These are phyloP conservation scores for Orchesella flavescens DNA, from an alignment of 2,888 invertebrate genomes.

Conservation along the genomic window DNA sequence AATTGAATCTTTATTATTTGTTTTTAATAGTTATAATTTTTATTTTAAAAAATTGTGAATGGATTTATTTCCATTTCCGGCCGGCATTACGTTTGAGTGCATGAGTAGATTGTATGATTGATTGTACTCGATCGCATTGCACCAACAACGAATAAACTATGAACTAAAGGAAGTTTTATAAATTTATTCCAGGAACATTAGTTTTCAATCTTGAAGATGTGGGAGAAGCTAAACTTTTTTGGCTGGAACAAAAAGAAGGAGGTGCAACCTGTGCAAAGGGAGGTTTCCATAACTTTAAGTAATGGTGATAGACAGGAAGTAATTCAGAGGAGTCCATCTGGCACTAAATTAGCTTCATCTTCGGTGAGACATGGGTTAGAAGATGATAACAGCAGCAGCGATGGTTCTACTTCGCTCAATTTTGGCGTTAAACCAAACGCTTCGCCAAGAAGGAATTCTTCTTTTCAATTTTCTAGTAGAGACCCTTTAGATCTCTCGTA, in stretches of 20 bases:
- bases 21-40: no score
- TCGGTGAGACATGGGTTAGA: constrained; percentile 5
- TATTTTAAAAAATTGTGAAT: no score
- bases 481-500: constrained; percentile 66
- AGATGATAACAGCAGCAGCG: constrained; percentile 35
- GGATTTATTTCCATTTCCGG: no score
- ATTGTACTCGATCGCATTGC: no score
- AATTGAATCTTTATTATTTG: no score
- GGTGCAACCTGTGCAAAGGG: constrained; percentile 55
- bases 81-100: no score
- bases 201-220: constrained; percentile 50
- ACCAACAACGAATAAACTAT: no score
- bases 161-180: no score
- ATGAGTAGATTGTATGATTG: no score
- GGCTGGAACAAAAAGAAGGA: constrained; percentile 31
- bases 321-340: constrained; percentile 34
- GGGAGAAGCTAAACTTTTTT: constrained; percentile 41
- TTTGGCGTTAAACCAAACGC: constrained; percentile 21
- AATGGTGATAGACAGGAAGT: constrained; percentile 39
- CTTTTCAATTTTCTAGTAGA: constrained; percentile 34
- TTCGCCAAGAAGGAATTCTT: constrained; percentile 6
- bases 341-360: constrained; percentile 32
- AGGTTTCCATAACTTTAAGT: constrained; percentile 59
- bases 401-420: constrained; percentile 25
- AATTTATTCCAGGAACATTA: no score